Conservation (phyloP, 2,797 vertebrate genomes). For the Hypotaenidia philippensis region DNA sequence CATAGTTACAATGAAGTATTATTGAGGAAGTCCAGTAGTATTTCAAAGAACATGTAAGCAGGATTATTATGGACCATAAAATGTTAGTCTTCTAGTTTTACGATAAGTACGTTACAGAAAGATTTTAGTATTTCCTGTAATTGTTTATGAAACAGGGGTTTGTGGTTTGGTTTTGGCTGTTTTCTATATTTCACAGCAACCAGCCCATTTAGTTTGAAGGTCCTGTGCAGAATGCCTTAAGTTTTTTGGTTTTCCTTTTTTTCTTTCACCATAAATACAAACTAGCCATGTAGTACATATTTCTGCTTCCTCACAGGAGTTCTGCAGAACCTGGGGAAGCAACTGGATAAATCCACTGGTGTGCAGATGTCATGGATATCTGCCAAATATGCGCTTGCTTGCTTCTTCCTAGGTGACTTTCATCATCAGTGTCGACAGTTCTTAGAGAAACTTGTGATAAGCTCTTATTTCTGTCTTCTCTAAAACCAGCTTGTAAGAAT, state of each 20-base stretch:
- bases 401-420: neutral
- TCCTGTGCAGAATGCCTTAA: constrained; percentile 23
- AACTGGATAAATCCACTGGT: neutral
- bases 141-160: constrained; percentile 59
- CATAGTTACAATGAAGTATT: neutral
- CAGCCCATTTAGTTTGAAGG: constrained; percentile 27
- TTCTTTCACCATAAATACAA: constrained; percentile 1
- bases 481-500: neutral
- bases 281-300: neutral
- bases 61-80: constrained; percentile 61
- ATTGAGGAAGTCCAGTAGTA: constrained; percentile 3
- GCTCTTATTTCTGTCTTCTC: neutral
- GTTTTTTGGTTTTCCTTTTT: neutral
- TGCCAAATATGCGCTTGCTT: neutral
- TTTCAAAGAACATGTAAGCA: constrained; percentile 37
- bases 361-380: neutral
- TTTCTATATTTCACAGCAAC: constrained; percentile 44
- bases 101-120: constrained; percentile 55
- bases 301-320: neutral
- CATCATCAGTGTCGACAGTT: neutral
- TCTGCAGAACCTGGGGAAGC: neutral
- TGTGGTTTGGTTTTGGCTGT: constrained; percentile 49
- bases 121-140: constrained; percentile 71
- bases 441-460: neutral
- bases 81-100: constrained; percentile 53